Base-by-base conservation (phyloP, 2,888 invertebrate genomes). In the Spodoptera exigua region DNA sequence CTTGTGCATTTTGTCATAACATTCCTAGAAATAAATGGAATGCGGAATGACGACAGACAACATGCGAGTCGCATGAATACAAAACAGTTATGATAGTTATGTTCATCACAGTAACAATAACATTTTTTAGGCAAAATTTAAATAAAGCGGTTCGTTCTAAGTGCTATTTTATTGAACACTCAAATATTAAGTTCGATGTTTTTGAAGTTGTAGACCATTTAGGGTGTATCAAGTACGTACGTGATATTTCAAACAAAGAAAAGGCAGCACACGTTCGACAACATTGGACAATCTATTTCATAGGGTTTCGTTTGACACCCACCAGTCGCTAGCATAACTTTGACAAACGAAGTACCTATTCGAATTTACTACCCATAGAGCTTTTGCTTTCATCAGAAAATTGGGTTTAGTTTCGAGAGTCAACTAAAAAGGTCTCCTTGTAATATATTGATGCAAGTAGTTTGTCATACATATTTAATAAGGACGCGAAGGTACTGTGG, bases 21-120 rank as follows among this genome's bases (percentile, higher is more conserved):
- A 85, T 89, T 90, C 87, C 81, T 81, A 87, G 87, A 89, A 89
- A 72, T 84, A 82, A 82, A 81, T 84, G 87, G 89, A 89, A 91
- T 91, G 89, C 87, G 86, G 88, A 89, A 90, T 88, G 85, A 85
- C 86, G 85, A 83, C 83, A 83, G 80, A 78, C 82, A 81, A 84
- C 84, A 83, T 84, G 82, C 82, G 79, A 83, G 74, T 74, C 78
- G 78, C 83, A 81, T 87, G 90, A 88, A 90, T 89, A 88, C 88
- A 84, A 86, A 89, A 86, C 85, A 86, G 83, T 84, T 82, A 83
- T 81, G 78, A 83, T 82, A 74, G 76, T 74, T 60, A 76, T 77
- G 75, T 60, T 62, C 75, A 78, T 78, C 70, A 75, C 63, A 71
- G 68, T 73, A 64, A 76, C 70, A 67, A 65, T 69, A 73, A 60